phyloP scores from a whole-genome alignment of 1,140 invertebrate genomes.

The Notospermus geniculatus region DNA sequence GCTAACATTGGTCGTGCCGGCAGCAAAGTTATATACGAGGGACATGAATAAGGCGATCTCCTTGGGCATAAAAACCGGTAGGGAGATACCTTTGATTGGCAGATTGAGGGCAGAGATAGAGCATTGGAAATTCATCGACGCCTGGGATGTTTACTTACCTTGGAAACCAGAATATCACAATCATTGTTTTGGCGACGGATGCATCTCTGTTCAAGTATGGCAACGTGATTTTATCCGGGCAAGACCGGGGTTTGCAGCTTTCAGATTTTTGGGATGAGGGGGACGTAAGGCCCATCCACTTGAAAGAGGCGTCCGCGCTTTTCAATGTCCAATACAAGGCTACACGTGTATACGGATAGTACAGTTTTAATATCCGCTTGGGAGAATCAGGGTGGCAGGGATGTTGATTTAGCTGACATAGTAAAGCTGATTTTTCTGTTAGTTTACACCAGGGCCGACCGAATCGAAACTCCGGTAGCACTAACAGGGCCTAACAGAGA shows the following conservation, averaged over 20 bases:
- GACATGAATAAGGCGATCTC: no score
- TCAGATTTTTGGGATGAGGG: not conserved
- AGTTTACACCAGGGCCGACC: no score
- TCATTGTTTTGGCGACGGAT: not conserved
- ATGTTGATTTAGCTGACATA: not conserved
- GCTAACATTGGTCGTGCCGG: slow-evolving; percentile 14
- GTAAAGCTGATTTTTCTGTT: not conserved
- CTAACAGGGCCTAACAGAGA: no score
- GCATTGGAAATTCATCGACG: not conserved
- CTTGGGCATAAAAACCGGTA: no score
- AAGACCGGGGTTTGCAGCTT: no score
- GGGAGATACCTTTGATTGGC: slow-evolving; percentile 8
- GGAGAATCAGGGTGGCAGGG: not conserved
- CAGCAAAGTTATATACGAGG: slow-evolving; percentile 12
- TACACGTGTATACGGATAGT: not conserved
- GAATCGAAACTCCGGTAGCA: no score
- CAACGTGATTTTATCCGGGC: not conserved
- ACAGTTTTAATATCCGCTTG: not conserved
- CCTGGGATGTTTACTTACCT: not conserved
- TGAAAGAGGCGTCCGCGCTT: not conserved
- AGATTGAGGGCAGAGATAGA: no score
- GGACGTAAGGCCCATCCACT: not conserved
- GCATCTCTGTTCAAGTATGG: not conserved
- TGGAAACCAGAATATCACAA: not conserved
- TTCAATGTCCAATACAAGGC: not conserved